These are phyloP conservation scores for Ormyrus thymus DNA, from an alignment of 2,888 invertebrate species.

Conservation along the genomic window DNA sequence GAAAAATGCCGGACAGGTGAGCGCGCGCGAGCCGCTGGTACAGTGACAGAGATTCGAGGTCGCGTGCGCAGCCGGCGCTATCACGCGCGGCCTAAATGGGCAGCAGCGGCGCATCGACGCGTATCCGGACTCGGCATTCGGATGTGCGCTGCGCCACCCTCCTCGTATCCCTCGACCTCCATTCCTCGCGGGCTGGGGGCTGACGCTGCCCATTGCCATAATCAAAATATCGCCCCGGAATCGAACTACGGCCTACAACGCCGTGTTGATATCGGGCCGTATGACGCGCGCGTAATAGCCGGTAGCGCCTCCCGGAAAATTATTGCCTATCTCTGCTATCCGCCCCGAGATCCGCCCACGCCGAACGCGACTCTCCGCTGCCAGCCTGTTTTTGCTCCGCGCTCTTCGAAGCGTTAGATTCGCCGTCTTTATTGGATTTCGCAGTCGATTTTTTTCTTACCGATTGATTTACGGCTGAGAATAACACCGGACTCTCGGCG, in stretches of 20 bases:
- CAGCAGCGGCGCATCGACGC: conserved; percentile 39
- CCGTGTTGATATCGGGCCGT: conserved; percentile 22
- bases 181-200: background rate
- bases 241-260: conserved; percentile 13
- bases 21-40: background rate
- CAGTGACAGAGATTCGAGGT: conserved; percentile 16
- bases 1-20: background rate
- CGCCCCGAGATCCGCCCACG: too few species aligned
- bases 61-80: conserved; percentile 55
- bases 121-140: conserved; percentile 52
- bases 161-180: conserved; percentile 25
- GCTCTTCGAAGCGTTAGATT: background rate
- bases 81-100: conserved; percentile 56
- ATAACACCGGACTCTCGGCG: too few species aligned
- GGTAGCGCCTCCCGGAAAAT: conserved; percentile 32
- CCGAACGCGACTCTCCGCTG: too few species aligned
- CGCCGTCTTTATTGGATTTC: too few species aligned
- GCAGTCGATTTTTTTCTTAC: too few species aligned
- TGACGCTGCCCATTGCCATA: conserved; percentile 18
- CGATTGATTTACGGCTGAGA: too few species aligned
- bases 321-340: conserved; percentile 20
- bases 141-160: conserved; percentile 18
- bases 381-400: background rate
- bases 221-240: conserved; percentile 36
- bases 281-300: conserved; percentile 35